Evolutionary conservation across 2,888 invertebrate species (phyloP), one percentile per base, ranked within the genome.

Genomic region (Microctonus aethiopoides): DNA sequence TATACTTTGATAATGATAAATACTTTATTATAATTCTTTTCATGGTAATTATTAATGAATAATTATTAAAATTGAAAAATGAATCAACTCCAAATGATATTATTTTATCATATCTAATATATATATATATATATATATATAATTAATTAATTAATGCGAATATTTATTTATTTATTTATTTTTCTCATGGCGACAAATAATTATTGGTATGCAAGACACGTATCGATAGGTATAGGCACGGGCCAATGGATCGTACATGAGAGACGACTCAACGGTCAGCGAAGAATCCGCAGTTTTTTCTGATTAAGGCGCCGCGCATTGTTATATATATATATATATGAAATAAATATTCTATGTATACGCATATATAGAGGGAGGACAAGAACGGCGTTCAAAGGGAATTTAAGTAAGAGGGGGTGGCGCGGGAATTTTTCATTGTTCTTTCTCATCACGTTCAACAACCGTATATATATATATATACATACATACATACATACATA

Each of bases 381-480:
- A 46, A 6, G 46, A n/a, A 16, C 7, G 46, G 6, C 16, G 46
- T 46, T 3, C 46, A 46, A 46, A 46, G 46, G 16, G 46, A 46
- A 46, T 46, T 46, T 46, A n/a, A 20, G 16, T 3, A n/a, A 41
- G 46, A 46, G 16, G 46, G 46, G 16, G 46, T 46, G 6, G 46
- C 46, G 6, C 46, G 46, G 46, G 16, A 46, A 16, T 46, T 46
- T 46, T 16, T 46, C 57, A 57, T 57, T 57, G 32, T 57, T 32
- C 26, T 57, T 32, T 29, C 57, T 4, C 10, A 32, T 57, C 57
- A 57, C 57, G 57, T 57, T 34, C 57, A 29, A 34, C 34, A 10
- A 29, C 29, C 57, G 57, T 57, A n/a, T 54, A 20, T 46, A 46
- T 24, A n/a, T n/a, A n/a, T n/a, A n/a, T n/a, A n/a, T n/a, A n/a